Evolutionary conservation across 2,888 invertebrate species (phyloP), one percentile per base, ranked within the genome.

Genomic region (Neoaliturus tenellus): DNA sequence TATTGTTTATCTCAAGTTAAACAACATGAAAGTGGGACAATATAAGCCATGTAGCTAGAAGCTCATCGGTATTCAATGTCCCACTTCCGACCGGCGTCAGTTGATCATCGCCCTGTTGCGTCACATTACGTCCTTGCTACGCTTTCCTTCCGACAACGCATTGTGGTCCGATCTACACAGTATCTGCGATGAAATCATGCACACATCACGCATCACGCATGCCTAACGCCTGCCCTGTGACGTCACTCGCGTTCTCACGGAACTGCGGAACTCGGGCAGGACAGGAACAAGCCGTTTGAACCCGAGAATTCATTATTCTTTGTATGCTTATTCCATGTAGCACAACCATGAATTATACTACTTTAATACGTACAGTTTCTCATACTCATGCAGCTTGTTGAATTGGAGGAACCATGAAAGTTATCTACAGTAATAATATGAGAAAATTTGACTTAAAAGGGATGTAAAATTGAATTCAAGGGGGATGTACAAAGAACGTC

Each of bases 101-200:
- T 62, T 62, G 12, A 62, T 28, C 31, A 62, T 62, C n/a, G n/a
- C n/a, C n/a, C n/a, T n/a, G n/a, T n/a, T 62, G 62, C 62, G 62
- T 31, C 28, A 62, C 62, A 25, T 25, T 48, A 35, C 10, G 35
- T n/a, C 12, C 39, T 48, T 28, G 62, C 17, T 62, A 25, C 62
- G 62, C 62, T 62, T 62, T 62, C 62, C 62, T 62, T 62, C 62
- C 62, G 28, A 55, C 62, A 31, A 31, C 62, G 62, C 62, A 62
- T 62, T 62, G 62, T 62, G 62, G 62, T 5, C 62, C 62, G 4
- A 28, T 28, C 62, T 28, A n/a, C n/a, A n/a, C n/a, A n/a, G n/a
- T n/a, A 12, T 23, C 23, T 20, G 62, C n/a, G 62, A 0, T 23
- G 20, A 14, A 23, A 55, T 55, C 55, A 55, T 23, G 55, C 55